Evolutionary conservation across 2,888 invertebrate species (phyloP).

Genomic region (Tenodera sinensis): DNA sequence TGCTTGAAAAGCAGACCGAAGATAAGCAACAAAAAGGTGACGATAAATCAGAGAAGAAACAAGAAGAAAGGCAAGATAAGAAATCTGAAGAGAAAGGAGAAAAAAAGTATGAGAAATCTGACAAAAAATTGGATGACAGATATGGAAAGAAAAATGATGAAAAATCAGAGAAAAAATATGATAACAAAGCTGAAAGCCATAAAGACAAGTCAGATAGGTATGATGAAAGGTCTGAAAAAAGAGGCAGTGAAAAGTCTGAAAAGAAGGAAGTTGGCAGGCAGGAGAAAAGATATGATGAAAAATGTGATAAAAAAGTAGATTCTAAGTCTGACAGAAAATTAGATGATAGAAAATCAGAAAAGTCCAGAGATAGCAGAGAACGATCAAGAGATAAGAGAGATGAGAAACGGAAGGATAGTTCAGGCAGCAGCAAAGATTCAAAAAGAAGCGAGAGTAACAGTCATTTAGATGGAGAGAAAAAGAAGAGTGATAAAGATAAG

Average conservation of each 20-base stretch:
- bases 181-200: not conserved
- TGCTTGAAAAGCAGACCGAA: not conserved
- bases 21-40: not conserved
- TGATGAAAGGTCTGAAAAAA: not conserved
- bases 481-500: slow-evolving; percentile 17
- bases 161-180: slow-evolving; percentile 6
- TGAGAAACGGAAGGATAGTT: not conserved
- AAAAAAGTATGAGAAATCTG: not conserved
- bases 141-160: slow-evolving; percentile 22
- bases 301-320: slow-evolving; percentile 23
- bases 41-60: not conserved
- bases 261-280: not conserved
- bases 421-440: not conserved
- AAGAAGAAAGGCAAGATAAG: not conserved
- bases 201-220: slow-evolving; percentile 2
- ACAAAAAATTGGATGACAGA: slow-evolving; percentile 26
- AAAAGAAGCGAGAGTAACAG: not conserved
- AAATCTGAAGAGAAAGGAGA: not conserved
- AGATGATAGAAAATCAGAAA: slow-evolving; percentile 19
- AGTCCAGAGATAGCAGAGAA: slow-evolving; percentile 12
- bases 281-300: slow-evolving; percentile 20
- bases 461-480: not conserved
- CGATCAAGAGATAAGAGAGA: slow-evolving; percentile 11
- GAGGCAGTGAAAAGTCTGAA: not conserved
- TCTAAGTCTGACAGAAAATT: slow-evolving; percentile 19